phyloP scores from a whole-genome alignment of 2,797 vertebrate genomes.

The Chanos chanos region DNA sequence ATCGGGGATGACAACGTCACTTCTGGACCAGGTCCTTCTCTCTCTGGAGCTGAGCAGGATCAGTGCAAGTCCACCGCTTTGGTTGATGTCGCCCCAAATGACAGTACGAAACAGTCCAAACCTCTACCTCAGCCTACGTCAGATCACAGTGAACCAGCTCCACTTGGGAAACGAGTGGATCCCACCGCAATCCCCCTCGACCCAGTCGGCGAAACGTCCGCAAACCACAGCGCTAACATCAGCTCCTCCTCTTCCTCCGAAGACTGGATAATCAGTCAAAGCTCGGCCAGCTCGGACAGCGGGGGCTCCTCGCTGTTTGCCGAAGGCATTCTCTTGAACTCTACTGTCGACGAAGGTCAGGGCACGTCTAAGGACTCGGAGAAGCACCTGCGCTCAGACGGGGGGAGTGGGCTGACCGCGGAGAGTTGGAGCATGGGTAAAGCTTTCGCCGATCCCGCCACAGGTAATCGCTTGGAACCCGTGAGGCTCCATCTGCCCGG shows the following conservation, averaged over 20 bases:
- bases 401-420: constrained; percentile 57
- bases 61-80: not conserved
- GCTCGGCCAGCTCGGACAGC: constrained; percentile 39
- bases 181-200: not conserved
- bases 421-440: constrained; percentile 86
- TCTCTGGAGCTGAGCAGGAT: not conserved
- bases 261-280: constrained; percentile 63
- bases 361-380: not conserved
- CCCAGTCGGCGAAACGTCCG: constrained; percentile 15
- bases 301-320: constrained; percentile 46
- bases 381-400: not conserved
- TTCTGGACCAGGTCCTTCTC: not conserved
- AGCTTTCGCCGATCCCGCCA: constrained; percentile 61
- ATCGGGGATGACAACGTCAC: constrained; percentile 26
- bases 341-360: constrained; percentile 8
- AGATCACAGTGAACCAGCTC: not conserved
- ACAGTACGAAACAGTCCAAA: not conserved
- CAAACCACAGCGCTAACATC: constrained; percentile 52
- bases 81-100: not conserved
- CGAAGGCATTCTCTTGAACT: constrained; percentile 37
- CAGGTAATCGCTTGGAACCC: constrained; percentile 76
- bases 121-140: constrained; percentile 30
- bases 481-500: constrained; percentile 72
- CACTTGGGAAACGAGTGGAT: constrained; percentile 4
- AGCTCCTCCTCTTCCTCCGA: constrained; percentile 72